Conservation (phyloP, 2,113 vertebrate genomes). For the Chrysochloris asiatica region DNA sequence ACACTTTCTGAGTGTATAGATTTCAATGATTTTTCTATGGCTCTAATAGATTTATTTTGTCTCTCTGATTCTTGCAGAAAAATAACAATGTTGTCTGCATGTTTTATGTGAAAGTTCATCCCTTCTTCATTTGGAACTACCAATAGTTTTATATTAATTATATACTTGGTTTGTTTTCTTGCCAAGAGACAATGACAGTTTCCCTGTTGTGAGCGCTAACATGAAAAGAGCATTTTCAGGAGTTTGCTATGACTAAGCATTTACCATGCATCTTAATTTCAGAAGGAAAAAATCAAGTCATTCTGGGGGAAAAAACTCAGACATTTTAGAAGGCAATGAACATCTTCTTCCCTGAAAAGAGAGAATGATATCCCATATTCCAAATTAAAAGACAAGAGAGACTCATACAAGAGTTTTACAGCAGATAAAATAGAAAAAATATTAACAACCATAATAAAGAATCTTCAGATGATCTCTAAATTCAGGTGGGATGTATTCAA, state of each 20-base stretch:
- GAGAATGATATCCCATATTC: background rate
- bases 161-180: background rate
- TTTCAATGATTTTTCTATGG: background rate
- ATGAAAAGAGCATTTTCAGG: background rate
- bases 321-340: background rate
- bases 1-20: background rate
- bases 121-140: background rate
- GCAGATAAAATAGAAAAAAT: background rate
- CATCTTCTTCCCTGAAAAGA: background rate
- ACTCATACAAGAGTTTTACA: background rate
- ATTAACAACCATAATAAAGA: no score
- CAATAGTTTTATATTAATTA: background rate
- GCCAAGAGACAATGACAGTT: background rate
- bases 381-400: background rate
- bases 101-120: background rate
- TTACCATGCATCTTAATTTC: background rate
- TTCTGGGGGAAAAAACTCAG: background rate
- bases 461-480: no score
- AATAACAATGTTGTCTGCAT: background rate
- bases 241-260: background rate
- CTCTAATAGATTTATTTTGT: background rate
- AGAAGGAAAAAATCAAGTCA: background rate
- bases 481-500: no score
- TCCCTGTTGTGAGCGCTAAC: background rate
- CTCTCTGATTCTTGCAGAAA: background rate